phyloP scores from a whole-genome alignment of 2,888 invertebrate genomes.

The Atethmia centrago region DNA sequence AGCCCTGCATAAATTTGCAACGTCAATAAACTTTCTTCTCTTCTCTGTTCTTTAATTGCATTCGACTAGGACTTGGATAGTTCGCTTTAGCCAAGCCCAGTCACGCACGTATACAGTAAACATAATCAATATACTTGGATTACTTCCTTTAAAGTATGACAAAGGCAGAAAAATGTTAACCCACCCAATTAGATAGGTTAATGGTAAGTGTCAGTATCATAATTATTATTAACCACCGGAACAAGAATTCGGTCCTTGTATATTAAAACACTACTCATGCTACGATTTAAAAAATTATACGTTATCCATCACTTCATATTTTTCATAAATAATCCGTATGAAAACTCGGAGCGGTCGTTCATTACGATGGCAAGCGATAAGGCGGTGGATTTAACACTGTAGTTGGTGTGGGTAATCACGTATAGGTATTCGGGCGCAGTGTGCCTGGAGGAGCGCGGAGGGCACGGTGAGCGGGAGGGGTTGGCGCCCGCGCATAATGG shows the following conservation, averaged over 20 bases:
- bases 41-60: conserved; percentile 23
- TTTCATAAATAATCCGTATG: conserved; percentile 72
- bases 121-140: background rate
- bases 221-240: conserved; percentile 43
- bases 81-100: background rate
- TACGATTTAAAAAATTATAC: conserved; percentile 62
- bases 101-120: background rate
- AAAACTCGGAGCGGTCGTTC: conserved; percentile 72
- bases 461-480: conserved; percentile 74
- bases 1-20: conserved; percentile 49
- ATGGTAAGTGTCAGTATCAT: conserved; percentile 13
- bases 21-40: conserved; percentile 45
- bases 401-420: conserved; percentile 69
- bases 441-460: conserved; percentile 64
- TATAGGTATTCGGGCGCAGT: conserved; percentile 68
- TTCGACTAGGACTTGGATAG: background rate
- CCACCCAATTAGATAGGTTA: conserved; percentile 24
- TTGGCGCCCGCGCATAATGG: conserved; percentile 89
- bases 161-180: background rate
- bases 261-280: conserved; percentile 45
- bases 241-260: conserved; percentile 30
- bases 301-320: conserved; percentile 64
- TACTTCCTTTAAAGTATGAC: background rate
- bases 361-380: conserved; percentile 81
- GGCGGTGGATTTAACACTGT: conserved; percentile 76